Base-by-base conservation (phyloP, 2,113 vertebrate species). In the Tricholaema leucomelas region DNA sequence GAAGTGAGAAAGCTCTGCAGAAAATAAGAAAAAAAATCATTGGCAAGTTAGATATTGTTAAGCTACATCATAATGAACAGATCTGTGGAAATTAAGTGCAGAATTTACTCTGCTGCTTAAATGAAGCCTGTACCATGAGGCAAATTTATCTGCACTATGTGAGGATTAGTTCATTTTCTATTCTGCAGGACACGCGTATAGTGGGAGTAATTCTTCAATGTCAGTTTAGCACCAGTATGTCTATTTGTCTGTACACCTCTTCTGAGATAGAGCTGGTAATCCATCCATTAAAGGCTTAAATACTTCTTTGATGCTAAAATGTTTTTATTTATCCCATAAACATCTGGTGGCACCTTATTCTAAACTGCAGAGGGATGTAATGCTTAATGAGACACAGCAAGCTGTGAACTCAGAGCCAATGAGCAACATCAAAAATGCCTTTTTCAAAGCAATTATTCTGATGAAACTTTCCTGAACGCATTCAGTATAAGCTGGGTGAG, bases 311-410 rank as follows among this genome's bases (percentile, higher is more conserved):
- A 63, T 46, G 30, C 40, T 38, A 38, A 90, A 94, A 17, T 17
- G 56, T 77, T 83, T 85, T 77, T 77, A 76, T 90, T 90, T 90
- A 44, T 87, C 85, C 60, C 42, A 36, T 77, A 85, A 86, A 83
- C 77, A 75, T 24, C 60, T 71, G n/a, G 19, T 59, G 27, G 30
- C 69, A 54, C 21, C 19, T 85, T 91, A 66, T 10, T 91, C 58
- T 74, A 42, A 71, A 74, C 9, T 60, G 56, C 75, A 74, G 27
- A 44, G 38, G 24, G 61, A 77, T 85, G 18, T 66, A n/a, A 18
- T 63, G 67, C 46, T 30, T 85, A 30, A 66, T 21, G 5, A 71
- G 44, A 58, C 48, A 44, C 8, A 28, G 10, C 0, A 2, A 75
- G 54, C 38, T 74, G 25, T 1, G 7, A 74, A 60, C 35, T 60